Base-by-base conservation (phyloP, 2,113 vertebrate species). In the Takifugu bimaculatus region DNA sequence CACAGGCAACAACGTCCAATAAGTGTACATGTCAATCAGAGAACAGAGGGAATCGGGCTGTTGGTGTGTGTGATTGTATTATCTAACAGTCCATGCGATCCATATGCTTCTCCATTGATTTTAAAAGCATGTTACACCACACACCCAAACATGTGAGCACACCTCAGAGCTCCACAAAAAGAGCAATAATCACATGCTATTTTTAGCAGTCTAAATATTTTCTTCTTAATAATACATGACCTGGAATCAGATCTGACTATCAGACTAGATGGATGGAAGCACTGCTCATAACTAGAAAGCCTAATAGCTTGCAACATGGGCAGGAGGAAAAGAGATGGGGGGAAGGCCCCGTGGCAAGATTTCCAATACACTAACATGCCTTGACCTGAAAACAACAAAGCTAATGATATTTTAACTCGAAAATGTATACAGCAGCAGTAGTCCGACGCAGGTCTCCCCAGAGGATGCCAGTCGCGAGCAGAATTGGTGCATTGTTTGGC, bases 321-420 rank as follows among this genome's bases (percentile, higher is more conserved):
- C 43, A 55, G 48, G n/a, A 65, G n/a, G 20, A 7, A 50, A 6
- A 49, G 63, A 55, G 62, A 59, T 6, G 13, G 59, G 64, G 20
- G 63, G 35, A 68, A 63, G 59, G 54, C 76, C 83, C 83, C 67
- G 63, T 54, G 79, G 88, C 80, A 35, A 47, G 74, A 80, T 81
- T 72, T 73, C 72, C 43, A 57, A 78, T 65, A 72, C 83, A 75
- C 78, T 72, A 84, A 83, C 86, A 80, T 66, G 77, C 68, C 81
- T 66, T 91, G 89, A 92, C 88, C 87, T 88, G 81, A 88, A 91
- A 87, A 89, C 84, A 88, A 86, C 84, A 89, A 88, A 86, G 85
- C 74, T 75, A 82, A 87, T 84, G 74, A 89, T 88, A 86, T 88
- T 83, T 85, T 78, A 77, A 83, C 83, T 87, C 62, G 65, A 47